phyloP scores from a whole-genome alignment of 2,888 invertebrate genomes.

The Drosophila buzzatii region DNA sequence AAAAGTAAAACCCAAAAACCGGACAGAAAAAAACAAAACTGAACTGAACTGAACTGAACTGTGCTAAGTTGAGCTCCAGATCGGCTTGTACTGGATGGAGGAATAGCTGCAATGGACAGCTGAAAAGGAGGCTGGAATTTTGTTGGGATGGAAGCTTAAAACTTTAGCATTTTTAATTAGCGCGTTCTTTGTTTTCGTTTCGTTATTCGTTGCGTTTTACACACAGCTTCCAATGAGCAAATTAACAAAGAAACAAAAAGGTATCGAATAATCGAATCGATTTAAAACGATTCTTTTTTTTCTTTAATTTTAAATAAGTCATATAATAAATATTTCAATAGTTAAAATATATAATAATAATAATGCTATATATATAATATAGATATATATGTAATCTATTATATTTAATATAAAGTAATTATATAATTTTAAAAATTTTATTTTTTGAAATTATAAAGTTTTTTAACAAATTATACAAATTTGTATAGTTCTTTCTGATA shows the following conservation, averaged over 20 bases:
- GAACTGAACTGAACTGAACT: conserved; percentile 36
- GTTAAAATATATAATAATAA: not conserved
- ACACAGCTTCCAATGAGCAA: conserved; percentile 22
- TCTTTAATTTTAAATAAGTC: not conserved
- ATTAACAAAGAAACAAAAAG: conserved; percentile 7
- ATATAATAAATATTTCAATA: not conserved
- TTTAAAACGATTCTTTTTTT: conserved; percentile 44
- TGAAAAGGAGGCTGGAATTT: conserved; percentile 81
- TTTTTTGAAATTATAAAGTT: too few relatives aligned
- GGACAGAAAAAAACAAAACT: conserved; percentile 25
- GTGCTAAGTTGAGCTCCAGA: conserved; percentile 32
- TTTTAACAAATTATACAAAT: too few relatives aligned
- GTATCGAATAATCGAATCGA: conserved; percentile 43
- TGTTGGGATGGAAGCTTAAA: conserved; percentile 69
- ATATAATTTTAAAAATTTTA: too few relatives aligned
- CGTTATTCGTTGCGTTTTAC: conserved; percentile 80
- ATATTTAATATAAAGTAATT: too few relatives aligned
- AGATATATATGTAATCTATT: too few relatives aligned
- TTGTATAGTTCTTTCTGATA: too few relatives aligned
- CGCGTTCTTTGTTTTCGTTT: conserved; percentile 85
- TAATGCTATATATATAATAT: too few relatives aligned
- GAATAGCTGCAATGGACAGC: conserved; percentile 76
- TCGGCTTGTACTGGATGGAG: conserved; percentile 69
- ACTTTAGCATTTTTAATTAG: conserved; percentile 85
- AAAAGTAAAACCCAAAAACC: conserved; percentile 35